A percentile compares a stretch with the other conserved stretches of the same genome.
Evolutionary conservation across 2,888 invertebrate species (phyloP).

Genomic region (Noctua fimbriata): DNA sequence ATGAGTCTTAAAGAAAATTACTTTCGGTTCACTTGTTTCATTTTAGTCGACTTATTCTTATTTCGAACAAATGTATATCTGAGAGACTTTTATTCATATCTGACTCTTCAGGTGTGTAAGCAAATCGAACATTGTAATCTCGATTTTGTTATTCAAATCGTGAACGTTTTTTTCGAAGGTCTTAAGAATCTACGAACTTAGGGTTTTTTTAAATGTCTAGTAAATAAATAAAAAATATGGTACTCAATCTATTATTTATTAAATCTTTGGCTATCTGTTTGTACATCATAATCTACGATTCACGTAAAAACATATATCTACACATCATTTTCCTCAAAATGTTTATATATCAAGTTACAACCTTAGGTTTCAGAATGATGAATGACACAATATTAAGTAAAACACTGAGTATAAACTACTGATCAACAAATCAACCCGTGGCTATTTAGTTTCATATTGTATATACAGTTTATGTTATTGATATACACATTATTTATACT

Average conservation of each 20-base stretch:
- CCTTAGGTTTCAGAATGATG: conserved; percentile 87
- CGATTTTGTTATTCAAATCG: conserved; percentile 49
- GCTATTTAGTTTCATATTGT: conserved; percentile 42
- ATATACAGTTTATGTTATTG: conserved; percentile 29
- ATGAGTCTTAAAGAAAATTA: conserved; percentile 78
- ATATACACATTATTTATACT: conserved; percentile 24
- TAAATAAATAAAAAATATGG: conserved; percentile 57
- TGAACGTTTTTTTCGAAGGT: conserved; percentile 8
- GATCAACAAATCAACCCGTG: conserved; percentile 60
- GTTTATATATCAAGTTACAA: conserved; percentile 89
- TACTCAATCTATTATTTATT: conserved; percentile 86
- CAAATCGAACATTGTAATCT: conserved; percentile 49
- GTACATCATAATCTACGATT: conserved; percentile 88
- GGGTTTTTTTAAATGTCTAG: background rate
- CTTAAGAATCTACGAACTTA: background rate
- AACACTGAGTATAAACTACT: conserved; percentile 68
- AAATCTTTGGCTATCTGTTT: conserved; percentile 86
- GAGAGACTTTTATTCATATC: conserved; percentile 55
- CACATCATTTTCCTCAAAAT: conserved; percentile 84
- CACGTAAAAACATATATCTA: conserved; percentile 89
- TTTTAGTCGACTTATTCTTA: conserved; percentile 72
- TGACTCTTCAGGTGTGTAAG: conserved; percentile 59
- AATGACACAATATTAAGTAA: conserved; percentile 74
- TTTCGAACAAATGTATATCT: conserved; percentile 67
- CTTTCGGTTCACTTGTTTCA: conserved; percentile 75